Conservation (phyloP, 2,113 vertebrate species). For the Donacobius atricapilla region DNA sequence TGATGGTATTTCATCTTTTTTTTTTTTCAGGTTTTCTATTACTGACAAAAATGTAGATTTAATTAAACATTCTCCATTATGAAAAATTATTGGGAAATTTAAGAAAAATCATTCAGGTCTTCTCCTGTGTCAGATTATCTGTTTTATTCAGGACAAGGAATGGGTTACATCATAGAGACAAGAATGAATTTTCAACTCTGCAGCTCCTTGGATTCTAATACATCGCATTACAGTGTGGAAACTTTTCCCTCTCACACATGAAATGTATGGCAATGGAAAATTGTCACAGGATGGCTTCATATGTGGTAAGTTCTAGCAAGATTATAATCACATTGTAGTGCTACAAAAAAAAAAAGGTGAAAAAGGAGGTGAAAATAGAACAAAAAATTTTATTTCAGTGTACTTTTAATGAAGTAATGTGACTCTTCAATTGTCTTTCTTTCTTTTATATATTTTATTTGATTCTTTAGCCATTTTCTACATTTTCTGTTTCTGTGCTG, state of each 20-base stretch:
- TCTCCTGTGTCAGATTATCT: background rate
- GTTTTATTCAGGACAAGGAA: background rate
- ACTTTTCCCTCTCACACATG: background rate
- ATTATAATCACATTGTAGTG: background rate
- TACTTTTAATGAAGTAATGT: background rate
- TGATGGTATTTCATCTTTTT: background rate
- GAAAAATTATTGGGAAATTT: background rate
- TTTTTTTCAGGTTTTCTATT: background rate
- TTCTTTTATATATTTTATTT: background rate
- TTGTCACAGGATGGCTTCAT: background rate
- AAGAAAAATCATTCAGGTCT: background rate
- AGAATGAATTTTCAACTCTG: background rate
- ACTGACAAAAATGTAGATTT: background rate
- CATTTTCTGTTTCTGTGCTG: background rate
- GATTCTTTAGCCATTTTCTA: background rate
- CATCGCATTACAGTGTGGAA: background rate
- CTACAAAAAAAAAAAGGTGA: too few relatives aligned
- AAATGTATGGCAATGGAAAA: background rate
- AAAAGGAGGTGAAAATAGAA: background rate
- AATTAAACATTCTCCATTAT: background rate
- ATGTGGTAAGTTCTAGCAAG: background rate
- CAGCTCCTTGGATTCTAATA: background rate
- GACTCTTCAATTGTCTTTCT: background rate
- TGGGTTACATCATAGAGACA: background rate
- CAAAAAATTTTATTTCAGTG: background rate